Conservation (phyloP, 1,140 invertebrate genomes). For the Trichogramma pretiosum region DNA sequence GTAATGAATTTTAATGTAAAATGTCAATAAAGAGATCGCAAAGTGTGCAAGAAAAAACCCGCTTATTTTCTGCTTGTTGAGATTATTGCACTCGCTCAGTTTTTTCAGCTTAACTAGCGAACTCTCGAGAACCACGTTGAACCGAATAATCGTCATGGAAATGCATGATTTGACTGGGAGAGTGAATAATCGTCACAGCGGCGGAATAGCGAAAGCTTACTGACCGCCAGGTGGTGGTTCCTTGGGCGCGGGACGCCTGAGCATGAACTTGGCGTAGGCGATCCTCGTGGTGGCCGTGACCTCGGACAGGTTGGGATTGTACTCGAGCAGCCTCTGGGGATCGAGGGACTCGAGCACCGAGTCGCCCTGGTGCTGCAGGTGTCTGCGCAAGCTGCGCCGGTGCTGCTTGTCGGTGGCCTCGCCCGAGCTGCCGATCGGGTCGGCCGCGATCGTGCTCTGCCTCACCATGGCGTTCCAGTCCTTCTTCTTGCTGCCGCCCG, state of each 20-base stretch:
- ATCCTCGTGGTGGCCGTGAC: constrained; percentile 66
- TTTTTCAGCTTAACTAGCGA: too few relatives aligned
- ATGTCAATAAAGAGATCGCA: too few relatives aligned
- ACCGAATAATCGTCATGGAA: too few relatives aligned
- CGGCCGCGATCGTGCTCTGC: constrained; percentile 54
- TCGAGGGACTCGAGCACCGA: constrained; percentile 53
- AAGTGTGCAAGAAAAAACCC: too few relatives aligned
- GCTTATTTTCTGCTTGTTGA: too few relatives aligned
- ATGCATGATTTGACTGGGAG: too few relatives aligned
- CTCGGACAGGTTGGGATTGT: constrained; percentile 67
- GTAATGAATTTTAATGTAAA: too few relatives aligned
- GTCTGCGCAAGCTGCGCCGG: constrained; percentile 59
- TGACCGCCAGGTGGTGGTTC: neutral
- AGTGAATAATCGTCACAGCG: too few relatives aligned
- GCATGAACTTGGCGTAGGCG: constrained; percentile 80
- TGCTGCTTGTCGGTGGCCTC: constrained; percentile 54
- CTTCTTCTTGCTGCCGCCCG: constrained; percentile 53
- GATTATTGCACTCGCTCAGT: too few relatives aligned
- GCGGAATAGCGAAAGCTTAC: neutral
- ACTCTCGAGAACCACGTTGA: too few relatives aligned
- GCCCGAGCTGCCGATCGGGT: constrained; percentile 70
- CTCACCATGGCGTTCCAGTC: constrained; percentile 79
- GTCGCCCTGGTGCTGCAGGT: constrained; percentile 54
- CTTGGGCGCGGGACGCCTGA: constrained; percentile 43
- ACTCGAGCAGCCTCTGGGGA: constrained; percentile 62